Base-by-base conservation (phyloP, 2,113 vertebrate species). In the Furnarius figulus region DNA sequence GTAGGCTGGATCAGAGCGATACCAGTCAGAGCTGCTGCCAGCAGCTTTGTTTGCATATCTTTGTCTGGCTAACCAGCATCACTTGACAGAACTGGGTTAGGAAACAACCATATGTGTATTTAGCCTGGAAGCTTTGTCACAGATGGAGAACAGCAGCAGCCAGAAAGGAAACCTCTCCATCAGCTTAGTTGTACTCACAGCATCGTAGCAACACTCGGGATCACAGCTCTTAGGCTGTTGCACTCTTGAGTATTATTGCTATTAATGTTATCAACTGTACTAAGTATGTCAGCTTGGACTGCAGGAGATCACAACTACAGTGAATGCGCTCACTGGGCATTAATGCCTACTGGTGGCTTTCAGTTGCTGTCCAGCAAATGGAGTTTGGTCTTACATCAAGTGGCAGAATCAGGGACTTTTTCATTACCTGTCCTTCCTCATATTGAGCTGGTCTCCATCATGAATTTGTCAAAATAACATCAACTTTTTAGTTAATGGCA, bases 11-110 rank as follows among this genome's bases (percentile, higher is more conserved):
- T 89, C 66, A 62, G 23, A 79, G 37, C 22, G 28, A 47, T 87
- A 73, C 35, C 35, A 63, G 72, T 85, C 47, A 72, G 62, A 85
- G 74, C 56, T 91, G 73, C 65, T 94, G 81, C 92, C 53, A 91
- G 78, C 74, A 87, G 61, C 74, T 95, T 87, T 89, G 75, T 94
- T 91, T 95, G 73, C 20, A 8, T 91, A 52, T 95, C 46, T 74
- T 49, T 81, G 80, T 82, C 95, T 97, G 85, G 77, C 81, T 89
- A 91, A 84, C 92, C 85, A 87, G 87, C 81, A 85, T 65, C 74
- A 21, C 78, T 95, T 95, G 93, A 95, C 94, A 95, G 96, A 96
- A 90, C 90, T 93, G 63, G 90, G 87, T 91, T 91, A 91, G 92
- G 92, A 93, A 96, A 78, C 31, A 80, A 80, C 94, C 90, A 73